Evolutionary conservation across 2,888 invertebrate species (phyloP), one percentile per base, ranked within the genome.

Genomic region (Drosophila mercatorum): DNA sequence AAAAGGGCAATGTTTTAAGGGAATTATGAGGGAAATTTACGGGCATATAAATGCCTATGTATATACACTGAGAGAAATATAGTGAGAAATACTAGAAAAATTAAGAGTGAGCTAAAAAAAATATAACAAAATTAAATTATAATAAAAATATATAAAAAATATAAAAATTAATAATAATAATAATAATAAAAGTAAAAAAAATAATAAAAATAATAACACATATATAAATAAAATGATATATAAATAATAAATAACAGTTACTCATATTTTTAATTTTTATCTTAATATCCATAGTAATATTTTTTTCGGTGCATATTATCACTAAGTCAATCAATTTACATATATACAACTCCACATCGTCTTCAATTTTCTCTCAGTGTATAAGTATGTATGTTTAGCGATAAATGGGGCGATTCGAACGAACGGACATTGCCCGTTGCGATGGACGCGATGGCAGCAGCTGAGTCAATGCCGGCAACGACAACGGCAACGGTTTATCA

Each of bases 341-440:
- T 40, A 11, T 40, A 40, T 28, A 31, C 7, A 31, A 7, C 10
- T 5, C 5, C 10, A 17, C 10, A 41, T 11, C 22, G 2, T 2
- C 12, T 1, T 3, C 22, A 22, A 12, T 5, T 26, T 51, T 56
- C 38, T 49, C 11, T 40, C 26, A 55, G 53, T 17, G 57, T 3
- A 53, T 28, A 34, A 34, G 28, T 47, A 34, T 40, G 28, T 47
- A 46, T 51, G 36, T 34, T 43, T 40, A 46, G 61, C 68, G 66
- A 73, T 73, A 69, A 72, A 65, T 59, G 58, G 55, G 34, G 17
- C 53, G 67, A 47, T 52, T 22, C 49, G 31, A 56, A 58, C 59
- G 74, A 56, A 69, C 63, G 74, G 73, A 74, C 68, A 58, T 68
- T 73, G 74, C 68, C 74, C 73, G 63, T 46, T 56, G 36, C 49